A percentile compares a stretch with the other conserved stretches of the same genome.
Evolutionary conservation across 2,888 invertebrate genomes (phyloP).

Genomic region (Cantharis rufa): DNA sequence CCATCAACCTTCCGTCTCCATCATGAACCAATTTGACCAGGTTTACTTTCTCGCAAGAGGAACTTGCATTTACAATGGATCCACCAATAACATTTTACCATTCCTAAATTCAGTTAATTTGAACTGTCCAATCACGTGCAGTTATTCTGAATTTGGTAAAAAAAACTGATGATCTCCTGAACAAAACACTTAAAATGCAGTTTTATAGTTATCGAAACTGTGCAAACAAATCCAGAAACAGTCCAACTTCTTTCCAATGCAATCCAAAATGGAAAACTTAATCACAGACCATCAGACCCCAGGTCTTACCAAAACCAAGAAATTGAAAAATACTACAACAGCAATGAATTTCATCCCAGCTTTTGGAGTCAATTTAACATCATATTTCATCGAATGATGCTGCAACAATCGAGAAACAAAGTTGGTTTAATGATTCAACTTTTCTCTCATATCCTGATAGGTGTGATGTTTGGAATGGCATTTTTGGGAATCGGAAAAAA

Average conservation of each 20-base stretch:
- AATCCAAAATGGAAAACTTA: slow-evolving; percentile 55
- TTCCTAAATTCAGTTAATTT: slow-evolving; percentile 68
- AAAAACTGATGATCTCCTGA: slow-evolving; percentile 12
- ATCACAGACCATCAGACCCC: slow-evolving; percentile 29
- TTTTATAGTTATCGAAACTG: slow-evolving; percentile 55
- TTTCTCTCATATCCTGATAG: slow-evolving; percentile 61
- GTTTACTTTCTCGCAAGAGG: slow-evolving; percentile 62
- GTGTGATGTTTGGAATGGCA: slow-evolving; percentile 61
- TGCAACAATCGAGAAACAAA: slow-evolving; percentile 61
- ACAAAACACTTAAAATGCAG: neutral
- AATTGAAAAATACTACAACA: slow-evolving; percentile 24
- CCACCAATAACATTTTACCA: slow-evolving; percentile 68
- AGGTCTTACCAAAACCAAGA: neutral
- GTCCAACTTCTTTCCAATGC: slow-evolving; percentile 44
- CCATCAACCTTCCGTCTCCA: too few relatives aligned
- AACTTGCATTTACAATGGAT: slow-evolving; percentile 70
- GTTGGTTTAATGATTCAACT: slow-evolving; percentile 61
- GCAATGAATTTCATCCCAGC: slow-evolving; percentile 38
- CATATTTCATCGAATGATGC: slow-evolving; percentile 59
- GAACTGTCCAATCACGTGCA: slow-evolving; percentile 75
- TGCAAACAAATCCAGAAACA: slow-evolving; percentile 46
- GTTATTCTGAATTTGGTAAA: slow-evolving; percentile 74
- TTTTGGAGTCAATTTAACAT: slow-evolving; percentile 61
- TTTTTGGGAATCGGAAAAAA: slow-evolving; percentile 64
- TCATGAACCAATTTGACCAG: too few relatives aligned